Base-by-base conservation (phyloP, 2,797 vertebrate species). In the Melanotaenia pygmaea region DNA sequence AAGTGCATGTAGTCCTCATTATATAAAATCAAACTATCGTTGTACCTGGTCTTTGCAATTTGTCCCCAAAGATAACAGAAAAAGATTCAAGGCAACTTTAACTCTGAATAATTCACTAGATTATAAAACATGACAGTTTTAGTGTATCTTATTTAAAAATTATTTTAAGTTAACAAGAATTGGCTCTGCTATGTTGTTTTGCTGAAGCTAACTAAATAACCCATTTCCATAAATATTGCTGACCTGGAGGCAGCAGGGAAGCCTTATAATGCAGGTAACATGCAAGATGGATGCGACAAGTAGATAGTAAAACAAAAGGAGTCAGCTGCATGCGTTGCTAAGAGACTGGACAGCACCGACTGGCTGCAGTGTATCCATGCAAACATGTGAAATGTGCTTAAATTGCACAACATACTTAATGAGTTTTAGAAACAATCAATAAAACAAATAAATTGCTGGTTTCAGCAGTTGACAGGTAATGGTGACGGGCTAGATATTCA, bases 321-420 rank as follows among this genome's bases (percentile, higher is more conserved):
- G 32, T 51, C 30, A 2, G 14, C n/a, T n/a, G 16, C 47, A 20
- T 6, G 24, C 40, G 76, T 80, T 87, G 85, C 89, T 86, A 79
- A 32, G 83, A 79, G 72, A 88, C 78, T 71, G 67, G 43, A 1
- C 26, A 0, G 22, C 1, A 8, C 70, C 72, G 64, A 70, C 64
- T 79, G 75, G 74, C n/a, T 1, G n/a, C 35, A 37, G 51, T 2
- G 37, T 35, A 47, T 63, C 38, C 22, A 34, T 1, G 14, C 30
- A 50, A 58, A 63, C 43, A 32, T 0, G 59, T 66, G 8, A 59
- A 67, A 63, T 3, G 59, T 53, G 59, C 59, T 26, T 61, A 20
- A 74, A 59, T 37, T 59, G 5, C 7, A 70, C 24, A 13, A 32
- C 3, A 14, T 18, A 28, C 28, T 43, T 12, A 65, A 51, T 24